A percentile compares a stretch with the other conserved stretches of the same genome.
phyloP scores from a whole-genome alignment of 2,797 vertebrate genomes.

The Catamblyrhynchus diadema region DNA sequence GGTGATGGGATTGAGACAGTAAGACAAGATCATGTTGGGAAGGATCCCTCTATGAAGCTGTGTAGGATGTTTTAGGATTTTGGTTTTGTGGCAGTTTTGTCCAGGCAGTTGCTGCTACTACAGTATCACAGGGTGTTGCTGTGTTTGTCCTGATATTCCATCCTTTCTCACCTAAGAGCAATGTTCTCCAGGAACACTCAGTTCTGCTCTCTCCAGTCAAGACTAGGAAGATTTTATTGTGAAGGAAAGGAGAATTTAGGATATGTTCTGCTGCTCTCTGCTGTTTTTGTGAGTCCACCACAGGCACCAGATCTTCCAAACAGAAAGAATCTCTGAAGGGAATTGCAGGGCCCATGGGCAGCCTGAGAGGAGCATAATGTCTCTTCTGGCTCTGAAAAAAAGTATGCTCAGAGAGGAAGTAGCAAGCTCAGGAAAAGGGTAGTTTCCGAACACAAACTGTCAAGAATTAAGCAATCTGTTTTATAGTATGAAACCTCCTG shows the following conservation, averaged over 20 bases:
- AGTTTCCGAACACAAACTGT: not conserved
- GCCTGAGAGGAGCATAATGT: not conserved
- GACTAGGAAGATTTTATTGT: not conserved
- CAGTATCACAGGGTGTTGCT: not conserved
- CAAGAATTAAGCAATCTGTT: conserved; percentile 25
- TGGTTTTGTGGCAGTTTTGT: not conserved
- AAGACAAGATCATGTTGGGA: not conserved
- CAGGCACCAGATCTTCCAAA: not conserved
- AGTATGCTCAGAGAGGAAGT: conserved; percentile 10
- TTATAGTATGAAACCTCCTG: not conserved
- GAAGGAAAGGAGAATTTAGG: not conserved
- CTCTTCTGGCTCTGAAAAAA: not conserved
- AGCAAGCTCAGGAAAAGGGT: not conserved
- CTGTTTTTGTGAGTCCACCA: not conserved
- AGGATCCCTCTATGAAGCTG: not conserved
- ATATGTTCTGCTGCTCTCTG: not conserved
- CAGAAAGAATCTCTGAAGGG: not conserved
- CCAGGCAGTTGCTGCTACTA: not conserved
- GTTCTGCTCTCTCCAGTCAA: not conserved
- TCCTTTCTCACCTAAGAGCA: not conserved
- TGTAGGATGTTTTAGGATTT: not conserved
- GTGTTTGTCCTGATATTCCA: not conserved
- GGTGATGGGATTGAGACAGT: not conserved
- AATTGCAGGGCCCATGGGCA: not conserved
- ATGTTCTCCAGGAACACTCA: not conserved